A percentile compares a stretch with the other conserved stretches of the same genome.
Evolutionary conservation across 2,797 vertebrate species (phyloP).

Genomic region (Coluber constrictor): DNA sequence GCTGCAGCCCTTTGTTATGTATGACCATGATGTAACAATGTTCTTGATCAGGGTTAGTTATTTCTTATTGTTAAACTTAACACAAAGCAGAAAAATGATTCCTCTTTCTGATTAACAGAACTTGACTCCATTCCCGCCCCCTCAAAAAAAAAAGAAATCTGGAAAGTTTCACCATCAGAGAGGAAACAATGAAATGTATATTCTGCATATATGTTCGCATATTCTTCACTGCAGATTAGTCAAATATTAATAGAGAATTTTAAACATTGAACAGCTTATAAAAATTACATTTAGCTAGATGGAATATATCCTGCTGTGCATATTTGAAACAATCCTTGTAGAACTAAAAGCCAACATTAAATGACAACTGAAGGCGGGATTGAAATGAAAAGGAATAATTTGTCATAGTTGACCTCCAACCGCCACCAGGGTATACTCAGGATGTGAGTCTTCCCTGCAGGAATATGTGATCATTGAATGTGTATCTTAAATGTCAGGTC

Average conservation of each 20-base stretch:
- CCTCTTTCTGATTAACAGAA: neutral
- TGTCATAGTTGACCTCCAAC: neutral
- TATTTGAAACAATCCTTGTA: neutral
- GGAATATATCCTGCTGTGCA: neutral
- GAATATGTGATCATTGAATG: neutral
- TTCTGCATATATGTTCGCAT: neutral
- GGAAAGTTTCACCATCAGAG: neutral
- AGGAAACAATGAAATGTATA: neutral
- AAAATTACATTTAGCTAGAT: neutral
- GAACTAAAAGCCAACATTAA: neutral
- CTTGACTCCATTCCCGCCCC: fast-evolving
- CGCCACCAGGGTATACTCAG: neutral
- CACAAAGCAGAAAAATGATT: neutral
- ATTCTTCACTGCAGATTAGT: neutral
- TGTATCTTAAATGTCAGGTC: neutral
- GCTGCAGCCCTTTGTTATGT: neutral
- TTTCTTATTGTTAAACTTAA: neutral
- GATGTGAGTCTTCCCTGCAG: neutral
- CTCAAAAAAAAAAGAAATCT: neutral
- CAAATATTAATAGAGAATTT: neutral
- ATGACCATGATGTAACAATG: neutral
- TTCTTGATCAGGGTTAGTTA: neutral
- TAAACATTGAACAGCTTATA: neutral
- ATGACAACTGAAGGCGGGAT: neutral
- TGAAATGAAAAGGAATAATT: neutral